Conservation (phyloP, 2,113 vertebrate species). For the Naja naja region DNA sequence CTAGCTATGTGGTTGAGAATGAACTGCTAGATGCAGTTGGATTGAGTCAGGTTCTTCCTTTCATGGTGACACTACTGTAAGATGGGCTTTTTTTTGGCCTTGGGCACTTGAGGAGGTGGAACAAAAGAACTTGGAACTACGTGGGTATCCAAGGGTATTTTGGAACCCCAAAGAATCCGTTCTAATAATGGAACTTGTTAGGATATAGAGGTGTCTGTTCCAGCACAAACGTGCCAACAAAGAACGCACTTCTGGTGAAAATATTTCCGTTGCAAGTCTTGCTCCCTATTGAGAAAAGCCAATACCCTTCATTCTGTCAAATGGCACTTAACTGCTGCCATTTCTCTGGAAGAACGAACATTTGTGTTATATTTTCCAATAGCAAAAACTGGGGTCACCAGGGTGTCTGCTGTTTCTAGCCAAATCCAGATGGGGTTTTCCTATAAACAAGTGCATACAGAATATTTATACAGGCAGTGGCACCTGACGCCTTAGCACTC, state of each 20-base stretch:
- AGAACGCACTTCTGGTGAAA: constrained; percentile 69
- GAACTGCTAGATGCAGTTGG: neutral
- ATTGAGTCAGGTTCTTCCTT: neutral
- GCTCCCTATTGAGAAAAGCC: constrained; percentile 82
- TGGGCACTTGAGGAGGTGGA: neutral
- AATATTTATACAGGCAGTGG: constrained; percentile 97
- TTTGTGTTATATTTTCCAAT: constrained; percentile 98
- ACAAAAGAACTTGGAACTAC: neutral
- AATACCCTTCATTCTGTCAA: constrained; percentile 91
- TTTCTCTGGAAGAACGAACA: constrained; percentile 88
- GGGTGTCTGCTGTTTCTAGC: constrained; percentile 84
- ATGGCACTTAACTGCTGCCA: constrained; percentile 86
- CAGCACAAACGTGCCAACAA: constrained; percentile 43
- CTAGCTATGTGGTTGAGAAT: neutral
- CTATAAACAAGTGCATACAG: constrained; percentile 97
- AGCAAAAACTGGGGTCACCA: constrained; percentile 88
- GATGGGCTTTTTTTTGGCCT: neutral
- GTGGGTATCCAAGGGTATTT: neutral
- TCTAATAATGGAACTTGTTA: neutral
- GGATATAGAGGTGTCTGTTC: constrained; percentile 27
- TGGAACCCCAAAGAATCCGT: neutral
- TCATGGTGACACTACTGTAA: neutral
- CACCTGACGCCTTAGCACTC: constrained; percentile 99
- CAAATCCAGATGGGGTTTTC: constrained; percentile 96
- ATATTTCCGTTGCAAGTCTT: constrained; percentile 67